Evolutionary conservation across 2,113 vertebrate species (phyloP).

Genomic region (Pangasianodon hypophthalmus): DNA sequence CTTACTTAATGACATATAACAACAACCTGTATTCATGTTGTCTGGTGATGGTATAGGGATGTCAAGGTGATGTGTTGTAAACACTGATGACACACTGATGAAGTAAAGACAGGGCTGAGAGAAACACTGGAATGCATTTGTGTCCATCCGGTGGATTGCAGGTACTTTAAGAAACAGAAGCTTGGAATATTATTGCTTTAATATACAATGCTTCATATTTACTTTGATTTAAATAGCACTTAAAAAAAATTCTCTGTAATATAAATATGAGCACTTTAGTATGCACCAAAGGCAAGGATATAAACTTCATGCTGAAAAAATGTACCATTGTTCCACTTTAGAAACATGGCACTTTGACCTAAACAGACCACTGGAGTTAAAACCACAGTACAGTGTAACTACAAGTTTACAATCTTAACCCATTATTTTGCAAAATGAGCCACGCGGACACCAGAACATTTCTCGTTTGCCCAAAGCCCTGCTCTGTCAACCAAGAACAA

Average conservation of each 20-base stretch:
- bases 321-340: neutral
- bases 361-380: neutral
- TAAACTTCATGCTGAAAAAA: neutral
- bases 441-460: neutral
- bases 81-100: neutral
- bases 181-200: neutral
- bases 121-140: neutral
- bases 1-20: neutral
- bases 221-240: neutral
- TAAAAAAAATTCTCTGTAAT: neutral
- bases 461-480: neutral
- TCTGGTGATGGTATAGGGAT: neutral
- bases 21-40: neutral
- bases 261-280: neutral
- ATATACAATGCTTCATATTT: neutral
- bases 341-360: neutral
- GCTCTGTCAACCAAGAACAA: neutral
- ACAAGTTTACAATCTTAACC: neutral
- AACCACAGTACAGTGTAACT: neutral
- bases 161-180: neutral
- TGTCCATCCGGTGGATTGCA: neutral
- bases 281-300: neutral
- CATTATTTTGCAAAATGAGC: neutral
- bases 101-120: neutral
- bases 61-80: conserved; percentile 27